Evolutionary conservation across 2,888 invertebrate genomes (phyloP), one percentile per base, ranked within the genome.

Genomic region (Pelosia muscerda): DNA sequence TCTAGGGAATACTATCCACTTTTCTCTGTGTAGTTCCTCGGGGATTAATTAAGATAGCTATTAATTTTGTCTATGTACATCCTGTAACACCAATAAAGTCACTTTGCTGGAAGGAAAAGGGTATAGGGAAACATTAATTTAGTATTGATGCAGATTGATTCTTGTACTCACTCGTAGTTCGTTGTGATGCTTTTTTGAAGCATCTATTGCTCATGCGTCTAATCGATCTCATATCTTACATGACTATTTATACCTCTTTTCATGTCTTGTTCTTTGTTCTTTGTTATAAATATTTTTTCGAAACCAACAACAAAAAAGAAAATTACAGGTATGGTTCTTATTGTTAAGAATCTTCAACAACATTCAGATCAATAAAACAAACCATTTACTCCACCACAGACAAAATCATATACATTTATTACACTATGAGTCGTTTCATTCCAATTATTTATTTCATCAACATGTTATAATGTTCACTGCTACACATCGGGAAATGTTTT

Each of bases 391-490:
- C 6, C 3, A 9, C n/a, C 9, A 49, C 9, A 8, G 1, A n/a
- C n/a, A 49, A 49, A 9, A 1, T n/a, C 8, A 9, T 9, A 9
- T n/a, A 8, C 54, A 59, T 65, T 55, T 13, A 55, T 55, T 55
- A 13, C 34, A 28, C 22, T 19, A 28, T 19, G 28, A 58, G 71
- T 57, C 26, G 61, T 34, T 68, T 69, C 66, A 66, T 68, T 81
- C 72, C 69, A 76, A 81, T 81, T 73, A 76, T 74, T n/a, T 69
- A 74, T 78, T 78, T 73, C 69, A 74, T 76, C 76, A 69, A 62
- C 63, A 63, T 63, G 68, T 67, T 79, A 76, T 66, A 65, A 49
- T 49, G 42, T 42, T 19, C 19, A 42, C 71, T 70, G 73, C 71
- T 73, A 63, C 59, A 62, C 58, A 72, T 69, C 64, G 63, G 61